Conservation (phyloP, 2,113 vertebrate genomes). For the Xenopus laevis region DNA sequence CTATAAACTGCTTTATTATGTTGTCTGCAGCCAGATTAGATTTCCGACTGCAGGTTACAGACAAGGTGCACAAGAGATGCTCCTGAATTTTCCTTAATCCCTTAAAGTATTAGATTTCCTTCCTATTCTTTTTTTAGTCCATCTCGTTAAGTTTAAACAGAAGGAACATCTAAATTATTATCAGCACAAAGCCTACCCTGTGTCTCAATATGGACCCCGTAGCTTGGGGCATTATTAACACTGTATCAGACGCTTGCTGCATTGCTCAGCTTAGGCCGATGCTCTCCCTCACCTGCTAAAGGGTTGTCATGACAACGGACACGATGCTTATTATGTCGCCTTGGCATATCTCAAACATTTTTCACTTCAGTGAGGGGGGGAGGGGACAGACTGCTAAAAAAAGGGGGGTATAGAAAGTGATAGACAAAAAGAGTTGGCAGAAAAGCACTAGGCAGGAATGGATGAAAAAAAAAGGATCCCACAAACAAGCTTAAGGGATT, state of each 20-base stretch:
- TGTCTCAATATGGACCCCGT: background rate
- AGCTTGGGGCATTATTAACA: conserved; percentile 28
- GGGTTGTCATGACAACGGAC: conserved; percentile 57
- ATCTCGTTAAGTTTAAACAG: background rate
- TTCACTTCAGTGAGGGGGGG: conserved; percentile 32
- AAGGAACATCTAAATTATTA: background rate
- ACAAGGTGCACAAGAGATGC: background rate
- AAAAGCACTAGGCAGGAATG: background rate
- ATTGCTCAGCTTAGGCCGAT: conserved; percentile 43
- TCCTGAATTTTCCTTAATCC: background rate
- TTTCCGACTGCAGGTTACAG: conserved; percentile 4
- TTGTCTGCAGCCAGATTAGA: conserved; percentile 7
- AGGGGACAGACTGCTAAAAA: background rate
- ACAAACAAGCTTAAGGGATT: too few species aligned
- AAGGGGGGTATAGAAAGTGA: conserved; percentile 17
- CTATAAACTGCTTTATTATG: background rate
- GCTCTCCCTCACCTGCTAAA: conserved; percentile 56
- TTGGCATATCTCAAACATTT: conserved; percentile 54
- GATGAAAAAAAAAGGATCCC: too few species aligned
- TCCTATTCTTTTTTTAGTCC: background rate
- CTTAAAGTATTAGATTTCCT: conserved; percentile 4
- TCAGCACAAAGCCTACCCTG: background rate
- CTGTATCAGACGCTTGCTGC: conserved; percentile 15
- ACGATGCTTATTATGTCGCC: conserved; percentile 55
- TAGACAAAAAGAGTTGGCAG: background rate